These are phyloP conservation scores for Heliconius ismenius DNA, from an alignment of 2,888 invertebrate species.

Conservation along the genomic window DNA sequence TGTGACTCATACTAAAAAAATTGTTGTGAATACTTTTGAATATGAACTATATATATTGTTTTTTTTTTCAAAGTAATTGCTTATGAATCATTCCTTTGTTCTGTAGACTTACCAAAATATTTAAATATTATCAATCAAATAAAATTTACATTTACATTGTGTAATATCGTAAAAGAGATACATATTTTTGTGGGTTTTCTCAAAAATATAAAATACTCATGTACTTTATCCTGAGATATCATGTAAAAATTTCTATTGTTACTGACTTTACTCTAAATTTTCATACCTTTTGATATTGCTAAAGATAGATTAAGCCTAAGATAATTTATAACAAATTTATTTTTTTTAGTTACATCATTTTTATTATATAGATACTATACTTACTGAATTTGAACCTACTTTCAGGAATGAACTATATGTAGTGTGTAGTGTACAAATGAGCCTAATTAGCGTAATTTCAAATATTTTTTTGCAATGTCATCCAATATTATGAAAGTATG, in stretches of 20 bases:
- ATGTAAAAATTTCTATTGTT: not conserved
- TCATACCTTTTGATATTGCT: too few species aligned
- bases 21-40: too few species aligned
- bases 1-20: not conserved
- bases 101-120: not conserved
- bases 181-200: not conserved
- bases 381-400: not conserved
- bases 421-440: not conserved
- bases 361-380: not conserved
- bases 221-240: not conserved
- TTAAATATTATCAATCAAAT: not conserved
- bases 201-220: not conserved
- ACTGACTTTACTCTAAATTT: too few species aligned
- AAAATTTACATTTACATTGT: not conserved
- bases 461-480: not conserved
- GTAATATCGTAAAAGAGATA: not conserved
- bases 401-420: not conserved
- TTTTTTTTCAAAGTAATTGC: not conserved
- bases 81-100: not conserved
- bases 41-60: not conserved
- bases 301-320: too few species aligned
- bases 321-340: not conserved
- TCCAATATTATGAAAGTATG: not conserved
- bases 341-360: not conserved
- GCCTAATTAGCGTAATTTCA: not conserved